phyloP scores from a whole-genome alignment of 2,113 vertebrate genomes.

The Oreochromis tanganicae region DNA sequence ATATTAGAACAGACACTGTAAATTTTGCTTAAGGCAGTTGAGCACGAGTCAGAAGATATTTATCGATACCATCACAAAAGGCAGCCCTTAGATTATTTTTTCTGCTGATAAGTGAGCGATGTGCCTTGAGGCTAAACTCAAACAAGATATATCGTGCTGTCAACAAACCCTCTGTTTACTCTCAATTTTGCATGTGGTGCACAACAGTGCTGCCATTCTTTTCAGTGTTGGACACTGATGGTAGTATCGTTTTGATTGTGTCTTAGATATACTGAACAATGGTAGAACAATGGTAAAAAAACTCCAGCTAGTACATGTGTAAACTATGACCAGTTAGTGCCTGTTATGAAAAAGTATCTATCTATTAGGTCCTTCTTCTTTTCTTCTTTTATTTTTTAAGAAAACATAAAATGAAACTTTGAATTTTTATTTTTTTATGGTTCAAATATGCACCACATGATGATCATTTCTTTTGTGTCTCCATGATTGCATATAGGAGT shows the following conservation, averaged over 20 bases:
- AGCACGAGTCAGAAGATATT: neutral
- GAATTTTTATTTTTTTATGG: neutral
- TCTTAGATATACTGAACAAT: neutral
- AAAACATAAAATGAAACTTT: neutral
- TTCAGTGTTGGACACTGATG: neutral
- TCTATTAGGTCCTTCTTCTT: neutral
- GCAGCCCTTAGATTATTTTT: neutral
- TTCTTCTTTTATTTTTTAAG: neutral
- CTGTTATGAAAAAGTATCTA: neutral
- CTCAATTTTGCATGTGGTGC: neutral
- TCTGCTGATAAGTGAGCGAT: neutral
- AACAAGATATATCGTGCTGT: accelerated
- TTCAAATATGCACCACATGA: neutral
- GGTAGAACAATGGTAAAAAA: neutral
- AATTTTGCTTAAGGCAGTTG: neutral
- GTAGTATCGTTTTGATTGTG: neutral
- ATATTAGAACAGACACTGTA: neutral
- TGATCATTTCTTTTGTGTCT: neutral
- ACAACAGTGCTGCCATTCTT: neutral
- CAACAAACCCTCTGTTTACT: neutral
- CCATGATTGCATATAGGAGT: neutral
- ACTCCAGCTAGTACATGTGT: accelerated
- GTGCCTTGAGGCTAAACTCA: neutral
- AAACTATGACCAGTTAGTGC: neutral
- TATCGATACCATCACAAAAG: neutral